phyloP scores from a whole-genome alignment of 2,888 invertebrate genomes.

The Leucophora obtusa region DNA sequence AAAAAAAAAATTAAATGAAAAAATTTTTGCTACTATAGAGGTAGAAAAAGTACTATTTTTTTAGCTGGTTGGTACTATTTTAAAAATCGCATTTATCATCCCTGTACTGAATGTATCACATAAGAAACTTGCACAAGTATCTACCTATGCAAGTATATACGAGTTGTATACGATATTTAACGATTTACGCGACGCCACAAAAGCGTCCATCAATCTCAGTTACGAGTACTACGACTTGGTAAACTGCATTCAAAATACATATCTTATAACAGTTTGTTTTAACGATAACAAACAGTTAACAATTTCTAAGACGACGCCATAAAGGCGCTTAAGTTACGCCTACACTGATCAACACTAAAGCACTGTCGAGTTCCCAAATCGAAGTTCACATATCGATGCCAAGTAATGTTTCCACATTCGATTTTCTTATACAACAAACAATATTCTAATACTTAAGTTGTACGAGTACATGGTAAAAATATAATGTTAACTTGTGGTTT shows the following conservation, averaged over 20 bases:
- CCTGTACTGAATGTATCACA: too few species aligned
- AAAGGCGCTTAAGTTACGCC: slow-evolving; percentile 66
- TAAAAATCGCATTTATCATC: too few species aligned
- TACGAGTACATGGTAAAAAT: slow-evolving; percentile 21
- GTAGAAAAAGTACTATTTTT: too few species aligned
- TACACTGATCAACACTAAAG: slow-evolving; percentile 49
- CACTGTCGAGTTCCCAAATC: slow-evolving; percentile 11
- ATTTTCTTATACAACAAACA: neutral
- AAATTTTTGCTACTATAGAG: too few species aligned
- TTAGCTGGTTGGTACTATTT: too few species aligned
- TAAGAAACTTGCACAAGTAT: neutral
- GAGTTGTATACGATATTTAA: slow-evolving; percentile 4
- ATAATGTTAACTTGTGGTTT: slow-evolving; percentile 25
- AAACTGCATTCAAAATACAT: slow-evolving; percentile 38
- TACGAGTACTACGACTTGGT: slow-evolving; percentile 41
- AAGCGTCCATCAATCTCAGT: slow-evolving; percentile 60
- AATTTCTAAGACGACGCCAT: slow-evolving; percentile 62
- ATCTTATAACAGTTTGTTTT: slow-evolving; percentile 31
- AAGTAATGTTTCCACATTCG: neutral
- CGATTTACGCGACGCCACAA: slow-evolving; percentile 54
- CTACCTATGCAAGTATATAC: slow-evolving; percentile 10
- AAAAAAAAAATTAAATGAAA: too few species aligned
- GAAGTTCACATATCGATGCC: slow-evolving; percentile 27
- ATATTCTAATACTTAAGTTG: neutral
- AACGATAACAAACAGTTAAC: slow-evolving; percentile 49